Evolutionary conservation across 2,113 vertebrate species (phyloP), one percentile per base, ranked within the genome.

Genomic region (Telmatochromis sp.): DNA sequence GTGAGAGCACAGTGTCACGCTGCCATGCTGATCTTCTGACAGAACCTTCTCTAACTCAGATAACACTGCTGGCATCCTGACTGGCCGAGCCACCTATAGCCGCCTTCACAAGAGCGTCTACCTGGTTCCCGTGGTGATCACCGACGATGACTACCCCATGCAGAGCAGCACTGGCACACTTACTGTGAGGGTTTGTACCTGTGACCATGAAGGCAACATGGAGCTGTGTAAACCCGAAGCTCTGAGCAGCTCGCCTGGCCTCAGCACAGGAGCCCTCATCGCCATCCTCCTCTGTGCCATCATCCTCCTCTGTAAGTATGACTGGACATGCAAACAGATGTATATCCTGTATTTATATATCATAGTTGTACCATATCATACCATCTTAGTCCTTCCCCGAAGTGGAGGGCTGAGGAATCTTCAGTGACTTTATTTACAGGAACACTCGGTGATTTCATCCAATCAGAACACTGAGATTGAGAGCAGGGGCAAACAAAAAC

Each of bases 161-260:
- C 98, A 98, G 95, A 99, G 97, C 96, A 99, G 98, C 95, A 99
- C 98, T 1, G 97, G 97, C 89, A 99, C 98, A 0, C 97, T 99
- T 87, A 98, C 98, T 4, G 97, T 99, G 91, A 96, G 97, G 45
- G 98, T 99, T 68, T 99, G 98, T 81, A 97, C 97, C 82, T 99
- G 98, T 75, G 98, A 98, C 95, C 96, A 94, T 4, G 93, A 98
- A 3, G 98, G 98, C 84, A 98, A 98, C 93, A 97, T 98, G 97
- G 96, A 98, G 86, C 96, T 97, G 85, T 99, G 98, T 84, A 98
- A 97, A 2, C 95, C 97, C 0, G 97, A 99, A 95, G 97, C 98
- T 10, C 96, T 97, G 93, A 96, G 97, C 91, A 97, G 97, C 87
- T 95, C 97, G 1, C 97, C 98, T 3, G 98, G 98, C 17, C 97